Evolutionary conservation across 2,113 vertebrate species (phyloP), one percentile per base, ranked within the genome.

Genomic region (Acrocephalus arundinaceus): DNA sequence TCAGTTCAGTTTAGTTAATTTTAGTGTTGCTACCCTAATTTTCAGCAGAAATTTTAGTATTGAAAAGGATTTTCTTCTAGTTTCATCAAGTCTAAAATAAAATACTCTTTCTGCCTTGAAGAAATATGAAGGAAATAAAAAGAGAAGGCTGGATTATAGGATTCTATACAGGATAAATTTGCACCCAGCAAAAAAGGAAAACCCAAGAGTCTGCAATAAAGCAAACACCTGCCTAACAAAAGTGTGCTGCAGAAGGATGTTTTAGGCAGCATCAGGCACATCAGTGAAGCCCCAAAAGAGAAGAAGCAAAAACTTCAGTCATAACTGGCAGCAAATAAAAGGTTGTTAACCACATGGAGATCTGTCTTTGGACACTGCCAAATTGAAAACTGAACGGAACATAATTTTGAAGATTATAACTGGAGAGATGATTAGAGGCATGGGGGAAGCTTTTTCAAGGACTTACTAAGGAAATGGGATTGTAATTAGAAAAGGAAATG

Each of bases 401-500:
- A 93, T 97, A 97, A 87, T 98, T 98, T 97, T 97, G 88, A 96
- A 98, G 96, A 97, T 98, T 97, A 95, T 78, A 95, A 95, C 97
- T 90, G 94, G 92, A 96, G 97, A 97, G 97, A 97, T 97, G 97
- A 98, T 98, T 98, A 97, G 97, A 96, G 95, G 96, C 97, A 97
- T 62, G 73, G 94, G 90, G 96, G 92, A 96, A 96, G 97, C 94
- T 97, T 97, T 96, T 97, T 97, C 95, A 97, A 97, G 96, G 97
- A 93, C 93, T 97, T 96, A 93, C 94, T 93, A 97, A 97, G 97
- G 96, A 98, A 98, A 98, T 97, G 83, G 93, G 83, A 79, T 90
- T 97, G 89, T 97, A 97, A 98, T 98, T 98, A 98, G 97, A 96
- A 97, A 94, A 93, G 94, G 97, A 97, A 98, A 96, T 97, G 82